Percentiles rank a stretch among this genome's conserved stretches.
Evolutionary conservation across 2,888 invertebrate genomes (phyloP).

Genomic region (Spilarctia lutea): DNA sequence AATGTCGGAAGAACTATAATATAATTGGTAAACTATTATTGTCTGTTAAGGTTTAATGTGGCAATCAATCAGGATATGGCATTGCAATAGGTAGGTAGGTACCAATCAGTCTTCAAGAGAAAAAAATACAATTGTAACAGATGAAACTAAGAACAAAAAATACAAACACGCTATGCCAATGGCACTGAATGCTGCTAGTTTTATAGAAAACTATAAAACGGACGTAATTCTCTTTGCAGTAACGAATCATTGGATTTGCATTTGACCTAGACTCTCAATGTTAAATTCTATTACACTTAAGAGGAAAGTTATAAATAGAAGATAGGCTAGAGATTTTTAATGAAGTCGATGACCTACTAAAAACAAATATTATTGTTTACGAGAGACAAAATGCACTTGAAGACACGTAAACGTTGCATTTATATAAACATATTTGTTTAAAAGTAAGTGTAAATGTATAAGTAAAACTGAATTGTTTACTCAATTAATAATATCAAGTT

Average conservation of each 20-base stretch:
- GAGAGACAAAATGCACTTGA: neutral
- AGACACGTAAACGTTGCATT: neutral
- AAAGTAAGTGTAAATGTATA: conserved; percentile 16
- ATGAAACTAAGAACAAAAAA: conserved; percentile 50
- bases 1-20: conserved; percentile 54
- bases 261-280: conserved; percentile 58
- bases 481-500: conserved; percentile 23
- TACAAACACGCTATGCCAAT: conserved; percentile 61
- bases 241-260: conserved; percentile 52
- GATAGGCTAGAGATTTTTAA: conserved; percentile 14
- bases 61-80: conserved; percentile 66
- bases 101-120: conserved; percentile 39
- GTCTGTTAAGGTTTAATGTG: conserved; percentile 48
- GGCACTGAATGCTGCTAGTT: conserved; percentile 55
- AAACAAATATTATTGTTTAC: neutral
- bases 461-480: conserved; percentile 13
- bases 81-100: conserved; percentile 53
- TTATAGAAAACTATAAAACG: conserved; percentile 53
- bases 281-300: conserved; percentile 42
- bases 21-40: conserved; percentile 45
- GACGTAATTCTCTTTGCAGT: conserved; percentile 43
- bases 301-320: conserved; percentile 51
- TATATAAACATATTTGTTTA: neutral
- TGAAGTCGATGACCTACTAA: conserved; percentile 30
- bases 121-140: conserved; percentile 60